Base-by-base conservation (phyloP, 1,140 invertebrate species). In the Berghia stephanieae region DNA sequence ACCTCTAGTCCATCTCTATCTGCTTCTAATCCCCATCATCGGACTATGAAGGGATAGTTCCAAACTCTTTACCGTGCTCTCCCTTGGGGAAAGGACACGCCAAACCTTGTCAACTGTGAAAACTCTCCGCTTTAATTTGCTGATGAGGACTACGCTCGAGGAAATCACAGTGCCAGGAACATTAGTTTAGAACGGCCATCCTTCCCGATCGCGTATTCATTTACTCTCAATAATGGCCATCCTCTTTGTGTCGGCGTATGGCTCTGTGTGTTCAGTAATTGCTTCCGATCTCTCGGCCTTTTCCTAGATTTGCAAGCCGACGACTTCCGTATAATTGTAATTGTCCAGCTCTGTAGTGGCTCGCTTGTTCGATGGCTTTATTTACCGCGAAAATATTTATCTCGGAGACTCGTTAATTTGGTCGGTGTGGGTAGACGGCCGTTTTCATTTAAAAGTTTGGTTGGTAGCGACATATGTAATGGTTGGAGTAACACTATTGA, bases 331-430 rank as follows among this genome's bases (percentile, higher is more conserved):
- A 40, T 75, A 75, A 75, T 75, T 75, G 72, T 36, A n/a, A 40
- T 57, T 40, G 43, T 75, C 55, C 44, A 10, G 31, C 38, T 24
- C 38, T n/a, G n/a, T 49, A 16, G 38, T 60, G 42, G 18, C 36
- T 42, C 5, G 38, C 46, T 24, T n/a, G n/a, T n/a, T n/a, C n/a
- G 40, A 75, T 75, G 46, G 44, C 72, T 60, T 63, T 75, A 75
- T 75, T 75, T 75, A 63, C 38, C 52, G 24, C 72, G 52, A 75
- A 75, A 75, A 75, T 75, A 75, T 75, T 75, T 75, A 57, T 63
- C 72, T 10, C n/a, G 38, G 36, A 42, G 72, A 36, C 42, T 75
- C 42, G 38, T 10, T 75, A 63, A 44, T 70, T 3, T 42, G 21
- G 8, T 43, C n/a, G 34, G n/a, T 27, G 44, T 13, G 46, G 31